Percentiles rank a stretch among this genome's conserved stretches.
Evolutionary conservation across 2,797 vertebrate species (phyloP).

Genomic region (Acipenser ruthenus): DNA sequence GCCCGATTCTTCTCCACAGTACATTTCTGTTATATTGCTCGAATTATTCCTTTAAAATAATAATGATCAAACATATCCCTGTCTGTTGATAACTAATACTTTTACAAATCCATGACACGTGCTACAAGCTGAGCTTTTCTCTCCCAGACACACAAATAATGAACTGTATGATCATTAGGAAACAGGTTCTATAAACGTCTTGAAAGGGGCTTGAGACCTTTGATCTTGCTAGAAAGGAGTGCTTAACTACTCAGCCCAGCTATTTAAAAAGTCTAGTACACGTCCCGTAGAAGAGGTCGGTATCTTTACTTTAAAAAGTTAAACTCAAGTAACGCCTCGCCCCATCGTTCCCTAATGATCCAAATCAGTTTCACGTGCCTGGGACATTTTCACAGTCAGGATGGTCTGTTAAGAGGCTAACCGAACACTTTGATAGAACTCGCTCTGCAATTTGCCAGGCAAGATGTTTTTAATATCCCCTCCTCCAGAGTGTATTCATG

Average conservation of each 20-base stretch:
- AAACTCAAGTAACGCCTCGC: constrained; percentile 88
- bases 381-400: constrained; percentile 59
- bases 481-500: constrained; percentile 69
- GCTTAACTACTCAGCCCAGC: constrained; percentile 71
- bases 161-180: constrained; percentile 76
- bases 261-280: constrained; percentile 47
- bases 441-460: constrained; percentile 73
- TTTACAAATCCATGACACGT: constrained; percentile 41
- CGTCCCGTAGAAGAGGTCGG: constrained; percentile 60
- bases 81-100: constrained; percentile 25
- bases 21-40: too few relatives aligned
- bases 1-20: too few relatives aligned
- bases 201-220: constrained; percentile 77
- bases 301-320: constrained; percentile 60
- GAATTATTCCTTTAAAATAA: too few relatives aligned
- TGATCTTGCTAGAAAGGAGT: constrained; percentile 89
- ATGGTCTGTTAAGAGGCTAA: constrained; percentile 59
- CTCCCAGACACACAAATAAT: constrained; percentile 45
- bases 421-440: constrained; percentile 76
- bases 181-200: constrained; percentile 74
- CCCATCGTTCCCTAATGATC: constrained; percentile 84
- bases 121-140: constrained; percentile 1
- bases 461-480: constrained; percentile 75
- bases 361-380: constrained; percentile 89
- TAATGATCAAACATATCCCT: neutral